Evolutionary conservation across 2,888 invertebrate genomes (phyloP).

Genomic region (Diogma glabrata): DNA sequence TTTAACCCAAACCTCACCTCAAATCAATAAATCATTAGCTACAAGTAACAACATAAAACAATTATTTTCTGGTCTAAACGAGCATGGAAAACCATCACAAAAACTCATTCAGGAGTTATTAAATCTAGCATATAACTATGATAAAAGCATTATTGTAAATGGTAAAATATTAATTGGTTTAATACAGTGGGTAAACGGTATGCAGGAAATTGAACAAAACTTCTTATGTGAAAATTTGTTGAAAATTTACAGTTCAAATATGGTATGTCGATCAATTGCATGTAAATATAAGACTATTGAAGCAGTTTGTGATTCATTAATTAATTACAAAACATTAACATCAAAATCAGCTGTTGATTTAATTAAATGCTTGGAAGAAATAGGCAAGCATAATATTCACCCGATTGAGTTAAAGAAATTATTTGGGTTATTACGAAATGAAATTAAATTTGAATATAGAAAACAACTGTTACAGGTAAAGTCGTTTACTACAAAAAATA

Average conservation of each 20-base stretch:
- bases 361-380: slow-evolving; percentile 42
- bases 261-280: slow-evolving; percentile 41
- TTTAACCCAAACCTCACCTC: slow-evolving; percentile 26
- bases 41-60: slow-evolving; percentile 27
- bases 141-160: slow-evolving; percentile 27
- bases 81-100: slow-evolving; percentile 37
- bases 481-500: neutral
- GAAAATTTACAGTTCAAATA: slow-evolving; percentile 38
- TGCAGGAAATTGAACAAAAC: slow-evolving; percentile 34
- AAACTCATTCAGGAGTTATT: slow-evolving; percentile 38
- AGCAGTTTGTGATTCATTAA: slow-evolving; percentile 37
- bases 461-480: slow-evolving; percentile 32
- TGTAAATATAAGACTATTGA: slow-evolving; percentile 41
- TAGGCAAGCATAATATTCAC: slow-evolving; percentile 44
- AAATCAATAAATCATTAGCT: slow-evolving; percentile 24
- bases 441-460: slow-evolving; percentile 28
- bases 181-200: slow-evolving; percentile 41
- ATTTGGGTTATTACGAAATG: slow-evolving; percentile 32
- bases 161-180: slow-evolving; percentile 40
- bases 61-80: slow-evolving; percentile 30
- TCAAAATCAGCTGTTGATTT: slow-evolving; percentile 39
- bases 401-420: slow-evolving; percentile 45
- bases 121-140: slow-evolving; percentile 36
- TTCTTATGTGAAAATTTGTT: slow-evolving; percentile 33
- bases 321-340: slow-evolving; percentile 33